Base-by-base conservation (phyloP, 2,113 vertebrate species). In the Donacobius atricapilla region DNA sequence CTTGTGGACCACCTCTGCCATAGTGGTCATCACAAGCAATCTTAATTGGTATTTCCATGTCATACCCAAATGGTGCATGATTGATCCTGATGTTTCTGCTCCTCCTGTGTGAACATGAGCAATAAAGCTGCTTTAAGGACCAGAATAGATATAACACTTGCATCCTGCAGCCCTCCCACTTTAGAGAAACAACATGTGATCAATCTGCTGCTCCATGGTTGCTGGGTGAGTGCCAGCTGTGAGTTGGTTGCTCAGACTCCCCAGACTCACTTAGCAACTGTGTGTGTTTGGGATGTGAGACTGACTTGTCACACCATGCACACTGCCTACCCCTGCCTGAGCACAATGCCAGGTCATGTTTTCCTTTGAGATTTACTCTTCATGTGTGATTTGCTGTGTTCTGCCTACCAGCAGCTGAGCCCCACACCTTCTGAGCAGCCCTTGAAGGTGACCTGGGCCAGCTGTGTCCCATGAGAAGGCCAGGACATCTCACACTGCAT, bases 401-500 rank as follows among this genome's bases (percentile, higher is more conserved):
- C 44, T 80, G 53, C 56, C 53, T 47, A 40, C 14, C 45, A 51
- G 70, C 50, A 73, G 45, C 23, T 69, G 27, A 65, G 50, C 27
- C 37, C 22, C 69, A 70, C 7, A 7, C n/a, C 37, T 91, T 60
- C 63, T 77, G 78, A 77, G 50, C 33, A 81, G 58, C 45, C 31
- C 72, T 65, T 82, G 51, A 48, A 39, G 35, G 48, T 86, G 61
- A 25, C 15, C 57, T 76, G 71, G 44, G 40, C 47, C 33, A 71
- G 27, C 35, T 0, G 0, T 23, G 25, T 70, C 70, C 11, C 3
- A 45, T 88, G 33, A 58, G 61, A 28, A 7, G n/a, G 13, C 22
- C 0, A 0, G 28, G 66, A 47, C 7, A 10, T 51, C 44, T 81
- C 54, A 24, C 2, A 1, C 7, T 83, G n/a, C 6, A 2, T 53